Evolutionary conservation across 2,113 vertebrate genomes (phyloP).

Genomic region (Oenanthe oenanthe): DNA sequence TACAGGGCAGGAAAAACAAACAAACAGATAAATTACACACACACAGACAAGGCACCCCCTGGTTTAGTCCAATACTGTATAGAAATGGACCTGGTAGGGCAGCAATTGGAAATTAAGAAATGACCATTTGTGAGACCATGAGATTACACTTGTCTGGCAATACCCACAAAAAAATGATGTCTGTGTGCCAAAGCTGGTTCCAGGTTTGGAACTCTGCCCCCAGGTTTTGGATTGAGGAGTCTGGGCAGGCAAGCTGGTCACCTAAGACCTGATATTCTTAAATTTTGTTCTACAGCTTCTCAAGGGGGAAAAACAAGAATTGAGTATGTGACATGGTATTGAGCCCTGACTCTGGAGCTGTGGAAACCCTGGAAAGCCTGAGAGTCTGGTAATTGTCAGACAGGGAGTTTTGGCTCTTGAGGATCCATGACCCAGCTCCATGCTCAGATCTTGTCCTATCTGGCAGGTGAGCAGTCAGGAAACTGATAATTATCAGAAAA

Average conservation of each 20-base stretch:
- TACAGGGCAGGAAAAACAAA: neutral
- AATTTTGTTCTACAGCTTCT: neutral
- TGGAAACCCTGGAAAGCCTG: neutral
- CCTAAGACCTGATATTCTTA: neutral
- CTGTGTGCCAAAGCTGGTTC: neutral
- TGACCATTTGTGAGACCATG: neutral
- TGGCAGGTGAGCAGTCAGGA: neutral
- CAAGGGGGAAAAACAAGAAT: neutral
- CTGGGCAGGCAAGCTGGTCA: neutral
- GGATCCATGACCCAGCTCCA: accelerated
- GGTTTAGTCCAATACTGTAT: neutral
- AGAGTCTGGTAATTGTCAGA: neutral
- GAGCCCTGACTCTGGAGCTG: neutral
- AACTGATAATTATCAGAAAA: neutral
- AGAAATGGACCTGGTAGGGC: neutral
- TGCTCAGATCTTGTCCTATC: neutral
- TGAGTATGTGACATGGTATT: neutral
- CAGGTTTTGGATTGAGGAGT: neutral
- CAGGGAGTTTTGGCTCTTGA: neutral
- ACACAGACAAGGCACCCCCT: accelerated
- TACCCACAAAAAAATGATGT: neutral
- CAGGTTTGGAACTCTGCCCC: neutral
- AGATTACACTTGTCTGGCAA: neutral
- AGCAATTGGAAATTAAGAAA: neutral
- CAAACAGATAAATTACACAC: neutral